phyloP scores from a whole-genome alignment of 1,140 invertebrate genomes.

The Amyelois transitella region DNA sequence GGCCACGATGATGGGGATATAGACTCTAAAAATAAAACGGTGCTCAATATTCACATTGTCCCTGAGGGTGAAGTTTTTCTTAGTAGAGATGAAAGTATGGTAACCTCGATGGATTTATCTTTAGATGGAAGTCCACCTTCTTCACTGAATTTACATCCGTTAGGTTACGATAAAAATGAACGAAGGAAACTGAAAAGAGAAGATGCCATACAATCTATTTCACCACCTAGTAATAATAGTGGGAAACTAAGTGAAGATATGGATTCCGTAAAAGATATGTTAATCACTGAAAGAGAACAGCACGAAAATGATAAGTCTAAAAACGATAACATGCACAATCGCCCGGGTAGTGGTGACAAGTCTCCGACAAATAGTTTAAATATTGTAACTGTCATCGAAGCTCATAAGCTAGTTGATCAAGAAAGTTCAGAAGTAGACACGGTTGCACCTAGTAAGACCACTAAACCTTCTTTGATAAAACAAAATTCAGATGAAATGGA shows the following conservation, averaged over 20 bases:
- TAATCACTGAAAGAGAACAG: conserved; percentile 15
- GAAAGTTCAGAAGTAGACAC: conserved; percentile 2
- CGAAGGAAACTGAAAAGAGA: conserved; percentile 60
- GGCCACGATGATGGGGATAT: conserved; percentile 35
- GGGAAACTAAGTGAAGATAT: conserved; percentile 58
- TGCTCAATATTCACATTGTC: conserved; percentile 64
- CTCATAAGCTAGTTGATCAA: neutral
- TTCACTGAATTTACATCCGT: conserved; percentile 54
- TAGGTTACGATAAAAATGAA: conserved; percentile 56
- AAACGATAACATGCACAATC: conserved; percentile 1
- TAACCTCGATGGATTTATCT: conserved; percentile 59
- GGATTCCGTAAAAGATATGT: conserved; percentile 48
- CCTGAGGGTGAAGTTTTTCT: conserved; percentile 50
- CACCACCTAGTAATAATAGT: conserved; percentile 66
- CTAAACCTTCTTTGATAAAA: conserved; percentile 10
- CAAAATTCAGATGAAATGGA: conserved; percentile 51
- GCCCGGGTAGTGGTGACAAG: conserved; percentile 4
- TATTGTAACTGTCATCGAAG: conserved; percentile 17
- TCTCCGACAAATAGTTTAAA: conserved; percentile 17
- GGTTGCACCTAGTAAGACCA: neutral
- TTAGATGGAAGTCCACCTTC: conserved; percentile 51
- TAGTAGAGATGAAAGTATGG: conserved; percentile 58
- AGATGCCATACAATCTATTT: conserved; percentile 64
- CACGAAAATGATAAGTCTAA: conserved; percentile 1
- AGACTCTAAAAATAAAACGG: conserved; percentile 48